Conservation (phyloP, 2,888 invertebrate species). For the Disparrhopalites patrizii region DNA sequence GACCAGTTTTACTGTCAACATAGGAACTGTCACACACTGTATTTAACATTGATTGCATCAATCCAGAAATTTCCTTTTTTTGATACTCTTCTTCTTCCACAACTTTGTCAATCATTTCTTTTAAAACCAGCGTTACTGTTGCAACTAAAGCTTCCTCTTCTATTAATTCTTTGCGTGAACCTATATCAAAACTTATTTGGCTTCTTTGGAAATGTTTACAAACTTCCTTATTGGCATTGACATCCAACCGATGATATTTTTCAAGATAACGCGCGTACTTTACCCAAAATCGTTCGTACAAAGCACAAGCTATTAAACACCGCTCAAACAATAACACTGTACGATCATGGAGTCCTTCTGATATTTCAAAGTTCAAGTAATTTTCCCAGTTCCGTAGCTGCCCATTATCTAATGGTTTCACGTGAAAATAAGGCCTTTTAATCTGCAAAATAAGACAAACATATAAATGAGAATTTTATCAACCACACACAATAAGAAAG, state of each 20-base stretch:
- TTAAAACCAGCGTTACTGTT: conserved; percentile 30
- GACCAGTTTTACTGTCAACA: neutral
- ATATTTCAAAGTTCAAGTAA: conserved; percentile 57
- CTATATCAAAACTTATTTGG: conserved; percentile 40
- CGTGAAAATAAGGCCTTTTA: conserved; percentile 59
- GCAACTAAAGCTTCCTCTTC: conserved; percentile 41
- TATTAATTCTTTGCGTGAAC: conserved; percentile 35
- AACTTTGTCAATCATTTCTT: conserved; percentile 33
- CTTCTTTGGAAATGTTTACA: conserved; percentile 42
- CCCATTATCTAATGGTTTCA: conserved; percentile 57
- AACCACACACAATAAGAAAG: neutral
- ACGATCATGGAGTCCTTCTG: conserved; percentile 51
- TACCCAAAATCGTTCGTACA: conserved; percentile 60
- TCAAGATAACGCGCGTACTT: conserved; percentile 50
- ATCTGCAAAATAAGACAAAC: conserved; percentile 51
- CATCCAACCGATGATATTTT: conserved; percentile 39
- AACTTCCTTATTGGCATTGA: conserved; percentile 26
- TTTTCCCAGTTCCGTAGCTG: conserved; percentile 59
- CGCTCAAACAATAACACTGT: conserved; percentile 57
- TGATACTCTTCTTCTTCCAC: conserved; percentile 31
- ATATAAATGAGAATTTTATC: neutral
- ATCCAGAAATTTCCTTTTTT: conserved; percentile 9
- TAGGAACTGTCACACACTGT: conserved; percentile 10
- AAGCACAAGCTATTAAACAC: conserved; percentile 58
- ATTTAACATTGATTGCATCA: conserved; percentile 15